These are phyloP conservation scores for Sphaerophoria rueppellii DNA, from an alignment of 2,888 invertebrate genomes.

Conservation along the genomic window DNA sequence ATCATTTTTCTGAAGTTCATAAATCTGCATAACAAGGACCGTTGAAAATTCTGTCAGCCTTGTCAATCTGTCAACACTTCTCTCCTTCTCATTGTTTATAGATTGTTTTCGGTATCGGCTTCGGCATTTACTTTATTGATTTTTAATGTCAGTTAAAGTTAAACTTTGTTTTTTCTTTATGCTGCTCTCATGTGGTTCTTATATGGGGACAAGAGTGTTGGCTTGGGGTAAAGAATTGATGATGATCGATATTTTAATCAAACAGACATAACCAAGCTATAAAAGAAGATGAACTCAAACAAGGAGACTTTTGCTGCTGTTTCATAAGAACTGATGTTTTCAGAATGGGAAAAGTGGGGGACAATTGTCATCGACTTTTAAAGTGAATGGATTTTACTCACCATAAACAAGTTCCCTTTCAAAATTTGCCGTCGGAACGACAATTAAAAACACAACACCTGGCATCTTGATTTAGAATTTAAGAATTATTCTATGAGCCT, in stretches of 20 bases:
- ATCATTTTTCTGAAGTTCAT: conserved; percentile 9
- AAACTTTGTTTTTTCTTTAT: conserved; percentile 37
- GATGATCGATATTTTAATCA: conserved; percentile 1
- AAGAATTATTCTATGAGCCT: too few species aligned
- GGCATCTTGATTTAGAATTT: conserved; percentile 82
- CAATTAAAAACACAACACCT: conserved; percentile 87
- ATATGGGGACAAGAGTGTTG: background rate
- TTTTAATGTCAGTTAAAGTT: conserved; percentile 26
- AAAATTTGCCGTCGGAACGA: conserved; percentile 87
- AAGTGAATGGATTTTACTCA: conserved; percentile 74
- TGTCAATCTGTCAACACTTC: conserved; percentile 46
- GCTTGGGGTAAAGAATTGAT: conserved; percentile 1
- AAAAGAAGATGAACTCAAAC: background rate
- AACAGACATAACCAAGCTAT: background rate
- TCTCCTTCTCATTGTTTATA: conserved; percentile 41
- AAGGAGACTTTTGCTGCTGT: background rate
- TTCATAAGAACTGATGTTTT: background rate
- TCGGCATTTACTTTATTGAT: conserved; percentile 46
- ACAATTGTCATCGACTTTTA: background rate
- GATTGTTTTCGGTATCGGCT: conserved; percentile 39
- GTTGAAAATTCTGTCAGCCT: conserved; percentile 51
- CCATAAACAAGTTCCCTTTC: conserved; percentile 84
- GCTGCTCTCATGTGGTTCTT: background rate
- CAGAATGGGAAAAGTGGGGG: background rate
- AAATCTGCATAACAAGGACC: conserved; percentile 58